Evolutionary conservation across 1,140 invertebrate species (phyloP), one percentile per base, ranked within the genome.

Genomic region (Formica exsecta): DNA sequence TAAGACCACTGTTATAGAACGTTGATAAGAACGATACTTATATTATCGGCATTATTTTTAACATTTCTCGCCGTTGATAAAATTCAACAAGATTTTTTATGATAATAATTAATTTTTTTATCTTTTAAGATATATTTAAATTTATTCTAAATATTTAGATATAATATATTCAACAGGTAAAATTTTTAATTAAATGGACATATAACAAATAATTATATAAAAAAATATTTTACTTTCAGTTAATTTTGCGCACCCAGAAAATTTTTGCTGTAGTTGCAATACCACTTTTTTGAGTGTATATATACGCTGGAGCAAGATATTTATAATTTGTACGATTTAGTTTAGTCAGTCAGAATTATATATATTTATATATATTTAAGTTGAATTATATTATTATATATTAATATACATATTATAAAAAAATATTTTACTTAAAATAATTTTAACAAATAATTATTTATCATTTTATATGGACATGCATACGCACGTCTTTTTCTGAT

Each of bases 271-370:
- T n/a, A n/a, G n/a, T n/a, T n/a, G n/a, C n/a, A n/a, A n/a, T n/a
- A n/a, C n/a, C n/a, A n/a, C n/a, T n/a, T n/a, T n/a, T n/a, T n/a
- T n/a, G n/a, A n/a, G n/a, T n/a, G n/a, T n/a, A 29, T 29, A 29
- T 7, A 38, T 25, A 61, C 32, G 22, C 41, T 61, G 16, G 29
- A 61, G 1, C 73, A 65, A 48, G 41, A 54, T 51, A 51, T 80
- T 87, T 74, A 77, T n/a, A 77, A 48, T n/a, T 77, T 48, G 13
- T 61, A 16, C 22, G 3, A 62, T 62, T 51, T 38, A n/a, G 64
- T 75, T 38, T 51, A 54, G 74, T 81, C 77, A 76, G 48, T 87
- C 22, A 44, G 25, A n/a, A 38, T 57, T 75, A 65, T 70, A 22
- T 80, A 51, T 51, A 51, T n/a, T n/a, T n/a, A n/a, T n/a, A n/a